Base-by-base conservation (phyloP, 2,113 vertebrate species). In the Notarius lentiginosus region DNA sequence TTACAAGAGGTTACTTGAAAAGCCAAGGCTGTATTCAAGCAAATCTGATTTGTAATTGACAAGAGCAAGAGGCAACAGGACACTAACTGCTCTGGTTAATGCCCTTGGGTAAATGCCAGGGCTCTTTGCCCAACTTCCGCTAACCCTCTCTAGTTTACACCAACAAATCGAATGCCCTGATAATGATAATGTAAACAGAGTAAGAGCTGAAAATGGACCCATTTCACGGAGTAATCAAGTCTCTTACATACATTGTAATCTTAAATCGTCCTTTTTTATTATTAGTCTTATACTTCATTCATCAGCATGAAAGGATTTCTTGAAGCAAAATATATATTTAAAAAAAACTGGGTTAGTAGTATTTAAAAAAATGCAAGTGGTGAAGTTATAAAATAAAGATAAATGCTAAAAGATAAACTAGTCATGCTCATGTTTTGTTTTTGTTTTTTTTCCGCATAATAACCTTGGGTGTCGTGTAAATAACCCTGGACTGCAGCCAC, bases 181-280 rank as follows among this genome's bases (percentile, higher is more conserved):
- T 86, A 80, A 86, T 86, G 84, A 85, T 66, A 85, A 86, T 79
- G 61, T 79, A 86, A 79, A 80, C 61, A 80, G 27, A 34, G 27
- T 24, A 80, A 47, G 8, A 27, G 65, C 27, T 47, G 24, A 70
- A 86, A 80, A 79, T 68, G 75, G 61, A 79, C 84, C 47, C n/a
- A 79, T 66, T 86, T 79, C 77, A 65, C 51, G 20, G 60, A 66
- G 55, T 55, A 73, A 79, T 27, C 76, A 15, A 68, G 77, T 79
- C 47, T 79, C 60, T 27, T 68, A 24, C 27, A 79, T 79, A 47
- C 22, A n/a, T 4, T 22, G 22, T 20, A 27, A 12, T 7, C 41
- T 55, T 14, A 2, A 9, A 18, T 41, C 18, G 34, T 34, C 11
- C 41, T 77, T 55, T 83, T 7, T 7, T 77, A 34, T 83, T 7